Evolutionary conservation across 2,797 vertebrate species (phyloP).

Genomic region (Anas acuta): DNA sequence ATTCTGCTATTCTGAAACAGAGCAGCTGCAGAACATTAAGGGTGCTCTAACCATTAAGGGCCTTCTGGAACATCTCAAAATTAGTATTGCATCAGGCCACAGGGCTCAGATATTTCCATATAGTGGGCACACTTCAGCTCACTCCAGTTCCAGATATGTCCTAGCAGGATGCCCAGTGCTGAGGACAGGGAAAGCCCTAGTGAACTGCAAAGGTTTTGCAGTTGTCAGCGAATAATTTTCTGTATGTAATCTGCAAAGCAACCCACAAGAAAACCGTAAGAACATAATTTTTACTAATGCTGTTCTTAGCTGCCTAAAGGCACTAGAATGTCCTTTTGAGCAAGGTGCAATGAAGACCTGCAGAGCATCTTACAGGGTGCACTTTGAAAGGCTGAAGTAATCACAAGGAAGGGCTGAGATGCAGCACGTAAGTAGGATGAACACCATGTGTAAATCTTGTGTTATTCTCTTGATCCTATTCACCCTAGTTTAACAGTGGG

Average conservation of each 20-base stretch:
- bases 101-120: slow-evolving; percentile 61
- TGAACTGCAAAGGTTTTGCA: neutral
- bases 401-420: neutral
- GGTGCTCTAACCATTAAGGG: slow-evolving; percentile 48
- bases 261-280: slow-evolving; percentile 35
- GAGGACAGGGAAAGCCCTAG: neutral
- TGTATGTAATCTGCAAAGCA: neutral
- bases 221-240: neutral
- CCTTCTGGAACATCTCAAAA: slow-evolving; percentile 59
- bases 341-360: neutral
- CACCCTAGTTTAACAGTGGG: neutral
- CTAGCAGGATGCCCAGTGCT: neutral
- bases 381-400: neutral
- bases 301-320: neutral
- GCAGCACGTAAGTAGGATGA: accelerated
- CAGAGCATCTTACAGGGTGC: neutral
- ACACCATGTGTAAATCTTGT: neutral
- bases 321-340: neutral
- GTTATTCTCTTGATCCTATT: neutral
- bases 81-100: slow-evolving; percentile 26
- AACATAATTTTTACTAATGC: slow-evolving; percentile 43
- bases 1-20: neutral
- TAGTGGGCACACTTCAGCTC: slow-evolving; percentile 26
- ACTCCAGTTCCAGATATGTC: slow-evolving; percentile 21
- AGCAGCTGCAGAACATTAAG: slow-evolving; percentile 56